Conservation (phyloP, 2,888 invertebrate genomes). For the Sarcophaga caerulescens region DNA sequence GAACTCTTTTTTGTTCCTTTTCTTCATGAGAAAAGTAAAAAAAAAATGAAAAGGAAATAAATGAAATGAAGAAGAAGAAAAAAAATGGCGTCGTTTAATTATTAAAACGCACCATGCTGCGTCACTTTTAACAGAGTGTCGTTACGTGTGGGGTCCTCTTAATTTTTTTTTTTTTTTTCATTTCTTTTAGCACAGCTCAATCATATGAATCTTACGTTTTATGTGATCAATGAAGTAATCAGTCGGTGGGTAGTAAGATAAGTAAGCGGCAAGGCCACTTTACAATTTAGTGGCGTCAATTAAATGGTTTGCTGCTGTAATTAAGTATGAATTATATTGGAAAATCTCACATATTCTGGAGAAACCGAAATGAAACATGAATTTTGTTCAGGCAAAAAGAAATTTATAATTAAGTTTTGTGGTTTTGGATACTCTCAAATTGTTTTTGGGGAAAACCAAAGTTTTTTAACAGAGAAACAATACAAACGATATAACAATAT, state of each 20-base stretch:
- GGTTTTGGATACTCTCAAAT: no score
- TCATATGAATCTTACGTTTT: slow-evolving; percentile 51
- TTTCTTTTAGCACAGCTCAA: slow-evolving; percentile 25
- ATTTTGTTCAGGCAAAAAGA: no score
- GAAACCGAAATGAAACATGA: no score
- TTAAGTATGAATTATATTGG: no score
- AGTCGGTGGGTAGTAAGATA: background rate
- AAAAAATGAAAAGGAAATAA: slow-evolving; percentile 35
- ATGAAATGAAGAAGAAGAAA: background rate
- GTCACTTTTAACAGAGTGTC: slow-evolving; percentile 57
- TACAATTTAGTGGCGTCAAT: background rate
- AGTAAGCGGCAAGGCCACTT: background rate
- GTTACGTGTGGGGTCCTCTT: slow-evolving; percentile 57
- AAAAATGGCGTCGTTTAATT: slow-evolving; percentile 67
- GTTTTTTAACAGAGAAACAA: no score
- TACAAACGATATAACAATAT: no score
- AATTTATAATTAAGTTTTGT: no score
- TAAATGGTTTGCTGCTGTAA: no score
- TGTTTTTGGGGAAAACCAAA: no score
- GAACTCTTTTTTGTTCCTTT: slow-evolving; percentile 38
- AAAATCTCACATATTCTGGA: no score
- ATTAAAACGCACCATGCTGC: slow-evolving; percentile 65
- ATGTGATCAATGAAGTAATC: slow-evolving; percentile 44
- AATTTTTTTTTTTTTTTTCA: background rate
- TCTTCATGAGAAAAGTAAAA: background rate